These are phyloP conservation scores for Paradisaea rubra DNA, from an alignment of 2,113 vertebrate genomes.

Conservation along the genomic window DNA sequence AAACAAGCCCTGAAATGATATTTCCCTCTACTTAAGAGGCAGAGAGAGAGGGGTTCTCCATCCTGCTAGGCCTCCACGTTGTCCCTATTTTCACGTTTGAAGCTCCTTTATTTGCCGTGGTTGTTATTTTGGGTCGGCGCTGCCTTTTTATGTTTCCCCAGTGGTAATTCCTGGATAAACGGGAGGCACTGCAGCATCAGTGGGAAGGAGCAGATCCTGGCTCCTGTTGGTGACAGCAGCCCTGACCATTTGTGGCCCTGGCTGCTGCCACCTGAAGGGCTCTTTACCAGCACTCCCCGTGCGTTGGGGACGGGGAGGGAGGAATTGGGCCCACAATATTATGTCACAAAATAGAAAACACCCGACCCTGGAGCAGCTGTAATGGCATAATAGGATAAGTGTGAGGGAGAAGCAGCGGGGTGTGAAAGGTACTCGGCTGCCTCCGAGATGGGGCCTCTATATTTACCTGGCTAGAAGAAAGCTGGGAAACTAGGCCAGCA, in stretches of 20 bases:
- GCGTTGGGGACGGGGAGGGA: background rate
- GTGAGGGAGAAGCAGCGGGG: constrained; percentile 24
- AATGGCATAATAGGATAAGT: constrained; percentile 64
- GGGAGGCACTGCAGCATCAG: background rate
- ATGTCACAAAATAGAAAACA: constrained; percentile 59
- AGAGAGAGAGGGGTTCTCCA: background rate
- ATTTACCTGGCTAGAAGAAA: background rate
- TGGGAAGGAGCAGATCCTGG: background rate
- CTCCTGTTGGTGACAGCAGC: background rate
- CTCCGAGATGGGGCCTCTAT: background rate
- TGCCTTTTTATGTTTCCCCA: background rate
- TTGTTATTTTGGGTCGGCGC: background rate
- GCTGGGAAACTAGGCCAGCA: constrained; percentile 22
- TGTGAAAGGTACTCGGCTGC: constrained; percentile 52
- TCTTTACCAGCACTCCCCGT: background rate
- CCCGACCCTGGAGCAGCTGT: constrained; percentile 11
- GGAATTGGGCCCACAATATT: constrained; percentile 30
- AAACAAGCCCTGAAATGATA: background rate
- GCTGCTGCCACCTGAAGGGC: constrained; percentile 31
- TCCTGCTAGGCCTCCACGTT: background rate
- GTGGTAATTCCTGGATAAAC: background rate
- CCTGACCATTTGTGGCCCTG: background rate
- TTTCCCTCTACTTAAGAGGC: background rate
- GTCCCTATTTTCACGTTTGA: background rate
- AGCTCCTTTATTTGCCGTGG: background rate